Percentiles rank a stretch among this genome's conserved stretches.
phyloP scores from a whole-genome alignment of 2,113 vertebrate species.

The Oenanthe oenanthe region DNA sequence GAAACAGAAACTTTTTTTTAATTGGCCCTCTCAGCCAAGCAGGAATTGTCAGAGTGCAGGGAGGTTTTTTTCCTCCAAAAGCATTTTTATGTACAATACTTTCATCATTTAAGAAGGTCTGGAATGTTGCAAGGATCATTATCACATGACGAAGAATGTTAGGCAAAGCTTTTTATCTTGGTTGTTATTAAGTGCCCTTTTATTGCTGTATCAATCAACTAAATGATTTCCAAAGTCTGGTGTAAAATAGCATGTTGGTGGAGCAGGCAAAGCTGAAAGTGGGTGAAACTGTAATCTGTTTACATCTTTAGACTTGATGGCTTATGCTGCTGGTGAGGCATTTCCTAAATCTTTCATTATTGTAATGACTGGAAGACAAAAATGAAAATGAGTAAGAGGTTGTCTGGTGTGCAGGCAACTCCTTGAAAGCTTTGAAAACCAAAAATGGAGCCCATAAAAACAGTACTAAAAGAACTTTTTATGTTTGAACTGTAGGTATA shows the following conservation, averaged over 20 bases:
- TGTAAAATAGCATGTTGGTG: slow-evolving; percentile 56
- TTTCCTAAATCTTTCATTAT: slow-evolving; percentile 37
- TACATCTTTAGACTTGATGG: slow-evolving; percentile 43
- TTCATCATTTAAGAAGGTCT: slow-evolving; percentile 35
- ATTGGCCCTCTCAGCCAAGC: neutral
- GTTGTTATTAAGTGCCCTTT: slow-evolving; percentile 68
- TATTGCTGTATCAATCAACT: slow-evolving; percentile 75
- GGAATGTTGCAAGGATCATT: slow-evolving; percentile 42
- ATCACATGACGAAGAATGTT: slow-evolving; percentile 40
- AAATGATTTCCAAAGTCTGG: slow-evolving; percentile 65
- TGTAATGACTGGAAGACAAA: slow-evolving; percentile 38
- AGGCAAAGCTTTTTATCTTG: slow-evolving; percentile 70
- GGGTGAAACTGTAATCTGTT: slow-evolving; percentile 64
- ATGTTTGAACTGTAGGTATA: neutral
- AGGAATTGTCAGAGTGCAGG: neutral
- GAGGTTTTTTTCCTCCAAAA: neutral
- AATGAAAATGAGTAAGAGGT: slow-evolving; percentile 34
- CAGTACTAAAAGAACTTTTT: slow-evolving; percentile 1
- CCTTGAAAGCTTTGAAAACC: slow-evolving; percentile 39
- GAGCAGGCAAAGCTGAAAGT: slow-evolving; percentile 34
- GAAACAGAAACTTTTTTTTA: neutral
- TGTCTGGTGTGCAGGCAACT: neutral
- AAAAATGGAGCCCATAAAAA: slow-evolving; percentile 12
- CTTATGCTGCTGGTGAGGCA: slow-evolving; percentile 28
- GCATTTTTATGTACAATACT: slow-evolving; percentile 20